phyloP scores from a whole-genome alignment of 30 jellyfish, hydroid and myxozoan genomes.

The Chironex yamaguchii region DNA sequence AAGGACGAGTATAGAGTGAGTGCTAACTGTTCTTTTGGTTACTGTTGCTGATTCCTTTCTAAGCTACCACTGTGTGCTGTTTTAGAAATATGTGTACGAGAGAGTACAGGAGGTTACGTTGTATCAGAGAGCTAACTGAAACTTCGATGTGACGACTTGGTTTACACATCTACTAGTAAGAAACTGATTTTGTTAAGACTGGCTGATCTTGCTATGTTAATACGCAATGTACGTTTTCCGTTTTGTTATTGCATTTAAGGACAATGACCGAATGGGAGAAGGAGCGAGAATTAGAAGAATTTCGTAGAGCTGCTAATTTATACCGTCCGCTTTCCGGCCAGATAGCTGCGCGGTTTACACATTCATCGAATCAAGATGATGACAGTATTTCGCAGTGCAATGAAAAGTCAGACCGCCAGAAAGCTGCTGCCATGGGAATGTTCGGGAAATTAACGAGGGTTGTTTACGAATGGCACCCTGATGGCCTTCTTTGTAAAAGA shows the following conservation, averaged over 20 bases:
- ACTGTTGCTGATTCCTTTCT: too few relatives aligned
- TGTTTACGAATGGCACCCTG: slow-evolving; percentile 87
- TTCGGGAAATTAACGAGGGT: slow-evolving; percentile 86
- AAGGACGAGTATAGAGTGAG: too few relatives aligned
- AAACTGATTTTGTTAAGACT: not conserved
- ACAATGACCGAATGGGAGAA: slow-evolving; percentile 96
- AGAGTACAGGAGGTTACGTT: too few relatives aligned
- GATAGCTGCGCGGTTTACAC: slow-evolving; percentile 86
- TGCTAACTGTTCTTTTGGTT: too few relatives aligned
- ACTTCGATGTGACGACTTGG: too few relatives aligned
- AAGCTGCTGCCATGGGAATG: slow-evolving; percentile 87
- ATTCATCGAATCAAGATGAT: slow-evolving; percentile 36
- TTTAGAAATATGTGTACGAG: too few relatives aligned
- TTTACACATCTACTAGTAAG: too few relatives aligned
- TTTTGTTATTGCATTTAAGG: slow-evolving; percentile 9
- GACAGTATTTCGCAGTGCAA: not conserved
- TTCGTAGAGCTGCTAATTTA: slow-evolving; percentile 78
- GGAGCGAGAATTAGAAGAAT: slow-evolving; percentile 88
- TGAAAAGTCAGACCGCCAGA: slow-evolving; percentile 56
- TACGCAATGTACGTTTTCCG: too few relatives aligned
- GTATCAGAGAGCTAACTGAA: too few relatives aligned
- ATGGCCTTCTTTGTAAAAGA: slow-evolving; percentile 78
- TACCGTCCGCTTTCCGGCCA: slow-evolving; percentile 86
- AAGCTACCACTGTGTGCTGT: too few relatives aligned
- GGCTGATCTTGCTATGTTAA: not conserved